Evolutionary conservation across 2,113 vertebrate species (phyloP).

Genomic region (Sylvicapra grimmia): DNA sequence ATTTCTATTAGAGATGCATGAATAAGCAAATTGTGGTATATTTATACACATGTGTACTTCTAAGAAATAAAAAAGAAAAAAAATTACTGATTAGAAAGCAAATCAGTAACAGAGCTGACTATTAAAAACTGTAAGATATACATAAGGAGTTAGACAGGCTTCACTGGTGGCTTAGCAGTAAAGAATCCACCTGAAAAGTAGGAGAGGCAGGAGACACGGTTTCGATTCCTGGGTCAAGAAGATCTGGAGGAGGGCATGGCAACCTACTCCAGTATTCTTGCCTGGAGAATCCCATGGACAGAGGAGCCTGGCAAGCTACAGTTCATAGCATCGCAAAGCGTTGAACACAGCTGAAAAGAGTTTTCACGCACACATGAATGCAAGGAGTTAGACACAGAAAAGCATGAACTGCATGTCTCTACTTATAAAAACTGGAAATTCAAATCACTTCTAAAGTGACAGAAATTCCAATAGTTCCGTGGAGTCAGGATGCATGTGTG

Average conservation of each 20-base stretch:
- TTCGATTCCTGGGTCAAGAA: neutral
- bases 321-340: fast-evolving
- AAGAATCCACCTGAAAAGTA: neutral
- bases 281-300: neutral
- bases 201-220: neutral
- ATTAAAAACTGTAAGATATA: neutral
- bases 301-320: neutral
- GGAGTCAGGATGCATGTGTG: no score
- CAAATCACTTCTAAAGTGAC: neutral
- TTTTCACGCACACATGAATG: fast-evolving
- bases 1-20: neutral
- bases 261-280: neutral
- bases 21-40: neutral
- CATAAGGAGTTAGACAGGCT: neutral
- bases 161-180: neutral
- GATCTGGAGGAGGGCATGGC: neutral
- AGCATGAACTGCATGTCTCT: neutral
- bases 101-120: neutral
- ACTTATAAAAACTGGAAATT: neutral
- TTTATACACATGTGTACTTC: neutral
- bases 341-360: neutral
- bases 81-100: neutral
- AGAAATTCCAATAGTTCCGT: neutral
- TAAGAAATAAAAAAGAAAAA: neutral
- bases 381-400: neutral